Evolutionary conservation across 2,113 vertebrate genomes (phyloP), one percentile per base, ranked within the genome.

Genomic region (Amphiprion ocellaris): DNA sequence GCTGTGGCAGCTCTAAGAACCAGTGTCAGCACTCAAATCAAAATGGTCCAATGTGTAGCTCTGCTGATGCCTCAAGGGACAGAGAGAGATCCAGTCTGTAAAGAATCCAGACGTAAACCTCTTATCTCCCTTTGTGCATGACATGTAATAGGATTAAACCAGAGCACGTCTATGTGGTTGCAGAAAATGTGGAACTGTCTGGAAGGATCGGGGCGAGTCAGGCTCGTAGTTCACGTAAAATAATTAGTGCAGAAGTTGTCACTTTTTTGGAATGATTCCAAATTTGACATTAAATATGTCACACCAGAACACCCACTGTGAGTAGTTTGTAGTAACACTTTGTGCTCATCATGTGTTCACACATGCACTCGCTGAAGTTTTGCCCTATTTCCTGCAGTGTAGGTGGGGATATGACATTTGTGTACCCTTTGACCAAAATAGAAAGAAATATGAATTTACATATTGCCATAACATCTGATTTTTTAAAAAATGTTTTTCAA

Each of bases 131-230:
- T 92, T 86, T 92, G 90, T 93, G 89, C 78, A 69, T 41, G 61
- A 73, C 70, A 4, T 84, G 77, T 95, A 94, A 95, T 90, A 92
- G 93, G 94, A 94, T 95, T 95, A 94, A 85, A 92, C 69, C 81
- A 68, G 77, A 82, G 77, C 65, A 28, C 74, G 79, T 69, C 47
- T 70, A 59, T 79, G 83, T 88, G 75, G 58, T 49, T 52, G 71
- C 30, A 82, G 69, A 69, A 75, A 59, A 67, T 26, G n/a, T 71
- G 74, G 77, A 79, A 69, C 19, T 56, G 77, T 91, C 87, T 90
- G 67, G 84, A 94, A 91, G 63, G 74, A 64, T 85, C 77, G 37
- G 19, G 44, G 58, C 12, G 0, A 41, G 52, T 69, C 53, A 26
- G 23, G 24, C 64, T 39, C 26, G 49, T 24, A 39, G 53, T 66